Conservation (phyloP, 1,140 invertebrate genomes). For the Diuraphis noxia region DNA sequence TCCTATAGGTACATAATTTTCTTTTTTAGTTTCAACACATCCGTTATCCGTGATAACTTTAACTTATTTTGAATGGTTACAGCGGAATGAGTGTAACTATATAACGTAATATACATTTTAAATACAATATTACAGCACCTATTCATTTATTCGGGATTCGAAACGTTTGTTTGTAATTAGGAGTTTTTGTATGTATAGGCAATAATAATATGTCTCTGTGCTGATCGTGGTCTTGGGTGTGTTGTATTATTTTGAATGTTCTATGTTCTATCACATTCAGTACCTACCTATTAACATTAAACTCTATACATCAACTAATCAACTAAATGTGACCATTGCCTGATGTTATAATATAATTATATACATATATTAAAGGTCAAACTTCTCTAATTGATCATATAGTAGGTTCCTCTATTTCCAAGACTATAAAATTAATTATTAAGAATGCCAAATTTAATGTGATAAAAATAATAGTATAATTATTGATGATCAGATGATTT, state of each 20-base stretch:
- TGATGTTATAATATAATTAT: not conserved
- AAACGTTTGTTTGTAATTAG: not conserved
- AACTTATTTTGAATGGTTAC: not conserved
- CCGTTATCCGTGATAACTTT: not conserved
- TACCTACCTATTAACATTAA: not conserved
- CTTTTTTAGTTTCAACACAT: not conserved
- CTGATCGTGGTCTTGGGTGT: not conserved
- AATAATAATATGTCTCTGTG: not conserved
- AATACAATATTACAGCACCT: not conserved
- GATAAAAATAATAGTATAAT: not conserved
- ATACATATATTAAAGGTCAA: not conserved
- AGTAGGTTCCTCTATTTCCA: too few relatives aligned
- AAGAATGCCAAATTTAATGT: not conserved
- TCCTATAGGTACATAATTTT: not conserved
- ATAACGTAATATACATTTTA: not conserved
- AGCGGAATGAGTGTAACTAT: not conserved
- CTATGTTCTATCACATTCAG: too few relatives aligned
- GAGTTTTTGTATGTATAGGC: not conserved
- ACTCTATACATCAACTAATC: not conserved
- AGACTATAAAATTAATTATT: conserved; percentile 1
- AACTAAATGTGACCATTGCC: not conserved
- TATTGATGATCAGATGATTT: not conserved
- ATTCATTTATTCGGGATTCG: not conserved
- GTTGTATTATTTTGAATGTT: not conserved
- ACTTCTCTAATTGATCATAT: not conserved